Base-by-base conservation (phyloP, 2,888 invertebrate genomes). In the Cephus nigrinus region DNA sequence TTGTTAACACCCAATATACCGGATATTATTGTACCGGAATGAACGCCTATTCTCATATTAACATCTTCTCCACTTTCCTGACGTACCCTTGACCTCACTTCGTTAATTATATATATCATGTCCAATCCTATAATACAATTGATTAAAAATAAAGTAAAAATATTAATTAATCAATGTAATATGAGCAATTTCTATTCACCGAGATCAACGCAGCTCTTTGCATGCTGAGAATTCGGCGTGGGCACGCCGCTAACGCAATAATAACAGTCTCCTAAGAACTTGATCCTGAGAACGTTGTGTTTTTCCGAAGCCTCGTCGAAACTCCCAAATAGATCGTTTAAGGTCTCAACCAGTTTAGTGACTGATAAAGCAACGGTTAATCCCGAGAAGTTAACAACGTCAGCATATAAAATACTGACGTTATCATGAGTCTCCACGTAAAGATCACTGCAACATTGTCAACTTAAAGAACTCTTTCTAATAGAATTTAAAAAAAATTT, bases 31-130 rank as follows among this genome's bases (percentile, higher is more conserved):
- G 95, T 95, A 0, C 99, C 99, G 4, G 97, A 96, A 90, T 99
- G 98, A 0, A 99, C 95, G 0, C 99, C 99, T 81, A 99, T 99
- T 85, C 99, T 93, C 99, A 99, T 99, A 88, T 98, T 97, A 76
- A 99, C 97, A 86, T 97, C 95, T 32, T 98, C 93, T 34, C 96
- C 95, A 74, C 95, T 95, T 86, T 96, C 95, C 88, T 97, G 95
- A 86, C 87, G 91, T 77, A 89, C 85, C 71, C 88, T 84, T 11
- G 84, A 84, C 69, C 96, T 94, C 68, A 96, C 95, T 84, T 95
- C 95, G 88, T 96, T 95, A 84, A 98, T 98, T 78, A 97, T 97
- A 83, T 95, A 94, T 81, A 98, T 98, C 98, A 98, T 98, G 86
- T 96, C 96, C n/a, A 98, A 92, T 0, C 98, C 91, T 91, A 77